These are phyloP conservation scores for Bombus affinis DNA, from an alignment of 1,140 invertebrate species.

Conservation along the genomic window DNA sequence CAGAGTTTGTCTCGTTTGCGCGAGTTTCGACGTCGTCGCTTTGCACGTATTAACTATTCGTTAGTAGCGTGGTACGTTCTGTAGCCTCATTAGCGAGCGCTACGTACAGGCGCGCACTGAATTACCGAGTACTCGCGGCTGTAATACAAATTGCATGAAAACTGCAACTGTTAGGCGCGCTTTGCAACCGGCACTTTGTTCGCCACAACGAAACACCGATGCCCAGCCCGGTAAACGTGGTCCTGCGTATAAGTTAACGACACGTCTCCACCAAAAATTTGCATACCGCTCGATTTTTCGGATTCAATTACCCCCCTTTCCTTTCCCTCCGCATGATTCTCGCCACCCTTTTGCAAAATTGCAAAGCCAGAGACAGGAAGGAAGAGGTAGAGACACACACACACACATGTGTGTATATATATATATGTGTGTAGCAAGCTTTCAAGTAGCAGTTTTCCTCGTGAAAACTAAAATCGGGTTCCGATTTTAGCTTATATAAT, in stretches of 20 bases:
- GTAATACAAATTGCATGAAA: constrained; percentile 71
- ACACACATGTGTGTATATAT: accelerated
- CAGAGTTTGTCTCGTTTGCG: constrained; percentile 53
- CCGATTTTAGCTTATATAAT: neutral
- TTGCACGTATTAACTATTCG: constrained; percentile 70
- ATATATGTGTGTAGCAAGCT: no score
- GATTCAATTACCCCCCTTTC: neutral
- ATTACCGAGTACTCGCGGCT: constrained; percentile 64
- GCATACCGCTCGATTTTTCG: constrained; percentile 30
- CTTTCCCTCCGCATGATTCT: no score
- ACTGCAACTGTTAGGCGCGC: constrained; percentile 56
- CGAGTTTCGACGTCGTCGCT: constrained; percentile 63
- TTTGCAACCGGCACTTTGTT: constrained; percentile 45
- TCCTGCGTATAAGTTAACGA: constrained; percentile 10
- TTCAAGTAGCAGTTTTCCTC: neutral
- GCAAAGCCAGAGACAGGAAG: neutral
- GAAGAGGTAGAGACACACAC: no score
- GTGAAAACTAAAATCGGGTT: constrained; percentile 3
- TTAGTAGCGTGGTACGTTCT: constrained; percentile 57
- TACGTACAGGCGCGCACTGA: constrained; percentile 58
- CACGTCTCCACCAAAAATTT: constrained; percentile 18
- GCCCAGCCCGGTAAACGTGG: neutral
- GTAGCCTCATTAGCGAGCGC: constrained; percentile 66
- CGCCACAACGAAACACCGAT: constrained; percentile 15
- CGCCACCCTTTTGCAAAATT: neutral